Evolutionary conservation across 2,113 vertebrate species (phyloP), one percentile per base, ranked within the genome.

Genomic region (Microtus montanus): DNA sequence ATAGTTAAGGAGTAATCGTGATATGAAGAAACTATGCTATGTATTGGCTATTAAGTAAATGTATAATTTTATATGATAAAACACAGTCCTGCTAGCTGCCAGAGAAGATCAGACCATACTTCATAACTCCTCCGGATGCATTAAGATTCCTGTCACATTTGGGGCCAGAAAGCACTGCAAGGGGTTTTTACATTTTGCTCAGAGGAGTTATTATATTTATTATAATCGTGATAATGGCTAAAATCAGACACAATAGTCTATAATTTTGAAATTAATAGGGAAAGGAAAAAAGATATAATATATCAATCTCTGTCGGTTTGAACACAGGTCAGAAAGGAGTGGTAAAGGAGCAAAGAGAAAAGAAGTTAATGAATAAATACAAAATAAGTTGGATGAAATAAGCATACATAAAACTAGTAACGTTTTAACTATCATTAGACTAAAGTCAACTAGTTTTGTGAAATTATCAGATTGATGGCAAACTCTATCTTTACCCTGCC

Each of bases 191-290:
- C 38, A 87, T 49, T 75, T 79, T 79, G 14, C 58, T 70, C 15
- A 38, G 75, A 94, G 58, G 64, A 93, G 66, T 79, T 92, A 44
- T 71, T 63, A 44, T 84, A 44, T 24, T 63, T 84, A 63, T 41
- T 41, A 64, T 47, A 83, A 49, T 5, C 26, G 79, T 89, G 92
- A 91, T 90, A 70, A 79, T 22, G 52, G 86, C 30, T 89, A 89
- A 92, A 95, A 86, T 26, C 49, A 80, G 28, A 71, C 19, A 79
- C 49, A 70, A 89, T 92, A 96, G 52, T 86, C 26, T 89, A 15
- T 83, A 64, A 70, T 75, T 95, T 75, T 90, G 28, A 95, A 86
- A 84, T 22, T 79, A 83, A 71, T 88, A 52, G 1, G 85, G 58
- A 41, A 83, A 66, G 64, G 85, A 84, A 87, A 95, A 4, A 61